These are phyloP conservation scores for Delia radicum DNA, from an alignment of 1,140 invertebrate genomes.

Conservation along the genomic window DNA sequence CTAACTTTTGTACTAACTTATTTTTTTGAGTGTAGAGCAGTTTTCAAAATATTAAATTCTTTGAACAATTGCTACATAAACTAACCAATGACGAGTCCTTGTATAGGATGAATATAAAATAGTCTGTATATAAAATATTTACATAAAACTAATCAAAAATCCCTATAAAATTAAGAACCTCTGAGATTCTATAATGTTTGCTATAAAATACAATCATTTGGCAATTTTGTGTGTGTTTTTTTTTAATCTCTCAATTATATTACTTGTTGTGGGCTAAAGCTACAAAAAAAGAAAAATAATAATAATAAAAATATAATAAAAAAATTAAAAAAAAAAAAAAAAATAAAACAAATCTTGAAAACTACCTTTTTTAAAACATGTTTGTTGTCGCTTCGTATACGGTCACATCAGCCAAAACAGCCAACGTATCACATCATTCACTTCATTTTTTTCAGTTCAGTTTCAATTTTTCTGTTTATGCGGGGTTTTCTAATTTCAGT, in stretches of 20 bases:
- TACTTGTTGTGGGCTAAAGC: neutral
- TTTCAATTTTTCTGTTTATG: conserved; percentile 27
- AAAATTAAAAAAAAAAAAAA: neutral
- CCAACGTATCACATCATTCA: conserved; percentile 16
- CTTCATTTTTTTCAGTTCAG: conserved; percentile 6
- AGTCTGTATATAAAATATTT: too few relatives aligned
- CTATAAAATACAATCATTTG: neutral
- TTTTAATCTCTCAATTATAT: neutral
- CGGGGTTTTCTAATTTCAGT: conserved; percentile 41
- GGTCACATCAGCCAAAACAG: conserved; percentile 20
- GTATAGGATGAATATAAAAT: too few relatives aligned
- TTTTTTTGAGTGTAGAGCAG: too few relatives aligned
- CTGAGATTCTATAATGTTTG: neutral
- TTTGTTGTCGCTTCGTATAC: conserved; percentile 11
- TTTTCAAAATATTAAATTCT: too few relatives aligned
- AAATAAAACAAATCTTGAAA: neutral
- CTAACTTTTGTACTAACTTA: too few relatives aligned
- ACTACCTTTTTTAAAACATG: neutral
- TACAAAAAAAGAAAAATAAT: too few relatives aligned
- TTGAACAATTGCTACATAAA: too few relatives aligned
- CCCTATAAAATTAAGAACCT: neutral
- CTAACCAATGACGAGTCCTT: too few relatives aligned
- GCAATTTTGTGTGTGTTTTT: neutral
- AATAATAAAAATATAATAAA: neutral
- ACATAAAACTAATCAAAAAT: too few relatives aligned